Conservation (phyloP, 1,140 invertebrate species). For the Caenorhabditis remanei region DNA sequence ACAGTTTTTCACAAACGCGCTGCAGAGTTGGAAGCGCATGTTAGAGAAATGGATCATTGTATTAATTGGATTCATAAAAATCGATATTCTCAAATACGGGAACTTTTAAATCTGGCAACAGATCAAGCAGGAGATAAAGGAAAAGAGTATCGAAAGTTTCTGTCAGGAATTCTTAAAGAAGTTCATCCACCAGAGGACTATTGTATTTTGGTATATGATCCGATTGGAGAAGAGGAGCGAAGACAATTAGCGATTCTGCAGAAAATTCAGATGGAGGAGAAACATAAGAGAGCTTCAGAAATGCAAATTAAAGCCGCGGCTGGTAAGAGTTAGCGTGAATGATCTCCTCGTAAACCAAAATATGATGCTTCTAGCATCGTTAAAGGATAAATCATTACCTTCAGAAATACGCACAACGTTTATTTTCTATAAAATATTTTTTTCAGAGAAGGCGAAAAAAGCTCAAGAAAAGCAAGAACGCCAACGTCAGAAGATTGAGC, state of each 20-base stretch:
- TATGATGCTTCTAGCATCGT: no score
- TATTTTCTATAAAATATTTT: no score
- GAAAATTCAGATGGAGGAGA: constrained; percentile 13
- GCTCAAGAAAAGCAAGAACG: neutral
- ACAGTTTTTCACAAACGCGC: neutral
- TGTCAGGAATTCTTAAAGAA: neutral
- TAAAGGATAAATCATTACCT: no score
- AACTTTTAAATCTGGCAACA: neutral
- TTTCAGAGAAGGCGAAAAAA: neutral
- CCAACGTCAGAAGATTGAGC: neutral
- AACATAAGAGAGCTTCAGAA: neutral
- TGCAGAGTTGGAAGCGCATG: neutral
- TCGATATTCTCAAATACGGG: neutral
- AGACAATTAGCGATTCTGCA: neutral
- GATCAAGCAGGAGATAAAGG: constrained; percentile 26
- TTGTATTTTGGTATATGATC: constrained; percentile 33
- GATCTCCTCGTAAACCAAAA: no score
- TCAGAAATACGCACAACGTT: no score
- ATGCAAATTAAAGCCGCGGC: neutral
- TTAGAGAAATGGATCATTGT: constrained; percentile 17
- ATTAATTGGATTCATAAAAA: constrained; percentile 45
- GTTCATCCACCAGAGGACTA: constrained; percentile 20
- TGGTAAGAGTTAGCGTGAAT: neutral
- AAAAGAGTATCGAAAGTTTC: constrained; percentile 23
- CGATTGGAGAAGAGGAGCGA: neutral